These are phyloP conservation scores for Colostygia pectinataria DNA, from an alignment of 2,888 invertebrate species.

Conservation along the genomic window DNA sequence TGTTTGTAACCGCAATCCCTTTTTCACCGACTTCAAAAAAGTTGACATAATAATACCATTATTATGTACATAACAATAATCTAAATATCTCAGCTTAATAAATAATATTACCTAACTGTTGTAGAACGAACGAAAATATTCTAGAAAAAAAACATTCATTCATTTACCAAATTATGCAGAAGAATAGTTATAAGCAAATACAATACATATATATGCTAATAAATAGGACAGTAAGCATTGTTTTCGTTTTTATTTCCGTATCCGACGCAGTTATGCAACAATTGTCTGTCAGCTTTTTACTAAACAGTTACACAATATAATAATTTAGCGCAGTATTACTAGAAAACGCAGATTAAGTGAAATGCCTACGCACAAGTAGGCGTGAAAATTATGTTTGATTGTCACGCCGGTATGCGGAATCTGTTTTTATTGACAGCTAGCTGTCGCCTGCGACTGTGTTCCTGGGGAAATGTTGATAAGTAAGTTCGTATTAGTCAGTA, in stretches of 20 bases:
- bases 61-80: too few relatives aligned
- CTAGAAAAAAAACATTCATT: too few relatives aligned
- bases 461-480: too few relatives aligned
- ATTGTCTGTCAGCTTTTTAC: conserved; percentile 41
- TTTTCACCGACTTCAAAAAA: too few relatives aligned
- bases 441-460: too few relatives aligned
- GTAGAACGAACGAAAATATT: too few relatives aligned
- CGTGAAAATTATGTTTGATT: conserved; percentile 63
- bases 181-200: conserved; percentile 17
- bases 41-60: too few relatives aligned
- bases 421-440: too few relatives aligned
- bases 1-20: too few relatives aligned
- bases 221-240: conserved; percentile 4
- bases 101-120: too few relatives aligned
- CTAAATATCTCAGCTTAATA: too few relatives aligned
- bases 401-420: conserved; percentile 42
- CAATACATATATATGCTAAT: conserved; percentile 26
- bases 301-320: conserved; percentile 51
- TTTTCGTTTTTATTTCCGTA: conserved; percentile 19
- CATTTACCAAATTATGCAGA: conserved; percentile 1
- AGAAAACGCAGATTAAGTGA: conserved; percentile 59
- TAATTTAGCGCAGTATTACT: conserved; percentile 55
- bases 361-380: conserved; percentile 55
- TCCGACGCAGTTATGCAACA: conserved; percentile 31
- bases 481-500: too few relatives aligned